Conservation (phyloP, 1,140 invertebrate genomes). For the Metopolophium dirhodum region DNA sequence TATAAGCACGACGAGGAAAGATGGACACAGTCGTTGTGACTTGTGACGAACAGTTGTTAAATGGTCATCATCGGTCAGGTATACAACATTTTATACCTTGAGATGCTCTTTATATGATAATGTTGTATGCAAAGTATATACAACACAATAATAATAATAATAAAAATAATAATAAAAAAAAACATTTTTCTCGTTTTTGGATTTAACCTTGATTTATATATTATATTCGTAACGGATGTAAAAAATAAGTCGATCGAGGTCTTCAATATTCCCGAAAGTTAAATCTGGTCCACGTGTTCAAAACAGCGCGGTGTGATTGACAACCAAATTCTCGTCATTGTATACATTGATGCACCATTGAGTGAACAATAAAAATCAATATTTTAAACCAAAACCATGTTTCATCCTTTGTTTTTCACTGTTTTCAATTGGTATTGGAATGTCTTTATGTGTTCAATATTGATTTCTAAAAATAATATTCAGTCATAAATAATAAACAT, state of each 20-base stretch:
- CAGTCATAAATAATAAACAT: not conserved
- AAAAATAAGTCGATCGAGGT: not conserved
- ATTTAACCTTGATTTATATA: slow-evolving; percentile 4
- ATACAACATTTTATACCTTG: not conserved
- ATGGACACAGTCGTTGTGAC: not conserved
- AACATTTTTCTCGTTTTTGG: not conserved
- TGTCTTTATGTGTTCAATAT: slow-evolving; percentile 40
- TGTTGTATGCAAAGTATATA: not conserved
- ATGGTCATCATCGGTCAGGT: not conserved
- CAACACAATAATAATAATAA: not conserved
- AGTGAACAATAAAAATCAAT: slow-evolving; percentile 40
- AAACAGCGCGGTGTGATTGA: slow-evolving; percentile 1
- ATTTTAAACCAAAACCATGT: not conserved
- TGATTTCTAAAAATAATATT: slow-evolving; percentile 40
- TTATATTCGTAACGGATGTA: slow-evolving; percentile 27
- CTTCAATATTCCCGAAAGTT: not conserved
- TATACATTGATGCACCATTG: slow-evolving; percentile 28
- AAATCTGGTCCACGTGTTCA: slow-evolving; percentile 15
- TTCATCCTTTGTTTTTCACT: slow-evolving; percentile 41
- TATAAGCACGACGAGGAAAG: not conserved
- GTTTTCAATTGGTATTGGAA: slow-evolving; percentile 45
- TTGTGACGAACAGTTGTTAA: not conserved
- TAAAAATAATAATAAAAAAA: not conserved
- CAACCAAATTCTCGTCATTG: slow-evolving; percentile 27
- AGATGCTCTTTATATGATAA: not conserved